These are phyloP conservation scores for Machaerirhynchus nigripectus DNA, from an alignment of 2,113 vertebrate genomes.

Conservation along the genomic window DNA sequence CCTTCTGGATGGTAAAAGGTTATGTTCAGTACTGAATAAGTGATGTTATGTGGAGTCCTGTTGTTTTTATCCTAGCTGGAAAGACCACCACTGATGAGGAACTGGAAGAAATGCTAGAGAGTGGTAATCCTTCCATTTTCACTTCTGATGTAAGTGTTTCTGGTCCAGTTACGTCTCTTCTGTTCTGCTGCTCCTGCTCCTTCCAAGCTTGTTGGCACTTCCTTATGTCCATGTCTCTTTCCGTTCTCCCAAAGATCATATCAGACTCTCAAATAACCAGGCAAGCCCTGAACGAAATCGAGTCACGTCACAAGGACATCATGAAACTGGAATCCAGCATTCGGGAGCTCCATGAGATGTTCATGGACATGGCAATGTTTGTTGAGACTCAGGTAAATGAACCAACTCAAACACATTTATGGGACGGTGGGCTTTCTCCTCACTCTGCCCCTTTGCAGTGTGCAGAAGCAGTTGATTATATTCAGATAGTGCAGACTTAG, in stretches of 20 bases:
- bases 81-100: slow-evolving; percentile 88
- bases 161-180: background rate
- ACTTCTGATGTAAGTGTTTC: slow-evolving; percentile 85
- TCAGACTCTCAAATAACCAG: slow-evolving; percentile 92
- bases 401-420: fast-evolving
- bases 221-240: background rate
- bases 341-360: slow-evolving; percentile 90
- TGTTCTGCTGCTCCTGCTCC: background rate
- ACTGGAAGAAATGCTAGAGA: slow-evolving; percentile 95
- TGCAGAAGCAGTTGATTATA: background rate
- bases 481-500: background rate
- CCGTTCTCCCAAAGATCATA: slow-evolving; percentile 80
- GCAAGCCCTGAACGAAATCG: slow-evolving; percentile 92
- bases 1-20: background rate
- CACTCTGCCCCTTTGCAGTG: background rate
- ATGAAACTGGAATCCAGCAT: slow-evolving; percentile 93
- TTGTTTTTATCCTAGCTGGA: slow-evolving; percentile 79
- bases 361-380: slow-evolving; percentile 94
- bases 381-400: slow-evolving; percentile 90
- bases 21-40: background rate
- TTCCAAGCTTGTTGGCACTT: fast-evolving
- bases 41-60: background rate
- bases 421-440: background rate
- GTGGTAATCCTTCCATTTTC: slow-evolving; percentile 91
- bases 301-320: slow-evolving; percentile 93